Evolutionary conservation across 2,113 vertebrate species (phyloP).

Genomic region (Atractosteus spatula): DNA sequence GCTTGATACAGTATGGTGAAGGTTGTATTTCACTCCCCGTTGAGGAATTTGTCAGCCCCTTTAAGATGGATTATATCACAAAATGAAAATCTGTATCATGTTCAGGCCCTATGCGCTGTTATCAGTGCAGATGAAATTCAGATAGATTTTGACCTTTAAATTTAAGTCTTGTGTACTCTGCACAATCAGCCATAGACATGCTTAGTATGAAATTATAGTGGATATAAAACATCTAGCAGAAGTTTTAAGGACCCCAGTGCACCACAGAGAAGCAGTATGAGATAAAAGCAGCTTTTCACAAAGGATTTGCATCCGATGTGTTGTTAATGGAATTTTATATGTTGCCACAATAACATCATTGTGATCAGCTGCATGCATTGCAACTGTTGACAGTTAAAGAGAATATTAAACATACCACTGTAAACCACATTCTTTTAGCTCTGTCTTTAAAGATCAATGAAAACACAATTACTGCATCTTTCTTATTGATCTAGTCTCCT

Average conservation of each 20-base stretch:
- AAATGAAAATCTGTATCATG: background rate
- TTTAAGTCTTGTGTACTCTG: background rate
- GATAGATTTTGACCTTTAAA: background rate
- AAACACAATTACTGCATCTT: slow-evolving; percentile 29
- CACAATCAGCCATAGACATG: too few species aligned
- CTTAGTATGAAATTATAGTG: background rate
- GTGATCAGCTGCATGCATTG: background rate
- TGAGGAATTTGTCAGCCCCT: too few species aligned
- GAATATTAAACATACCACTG: slow-evolving; percentile 6
- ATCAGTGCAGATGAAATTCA: background rate
- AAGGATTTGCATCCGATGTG: background rate
- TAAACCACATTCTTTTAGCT: slow-evolving; percentile 13
- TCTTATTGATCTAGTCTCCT: slow-evolving; percentile 21
- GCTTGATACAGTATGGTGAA: too few species aligned
- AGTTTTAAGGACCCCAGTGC: background rate
- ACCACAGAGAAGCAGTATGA: background rate
- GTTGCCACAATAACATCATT: background rate
- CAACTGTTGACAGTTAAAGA: background rate
- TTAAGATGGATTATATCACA: too few species aligned
- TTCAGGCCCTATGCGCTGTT: background rate
- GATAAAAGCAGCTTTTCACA: background rate
- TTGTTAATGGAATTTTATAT: slow-evolving; percentile 6
- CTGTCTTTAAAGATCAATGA: slow-evolving; percentile 28
- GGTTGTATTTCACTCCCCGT: too few species aligned
- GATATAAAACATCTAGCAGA: background rate